phyloP scores from a whole-genome alignment of 1,140 invertebrate species.

The Bilobella aurantiaca region DNA sequence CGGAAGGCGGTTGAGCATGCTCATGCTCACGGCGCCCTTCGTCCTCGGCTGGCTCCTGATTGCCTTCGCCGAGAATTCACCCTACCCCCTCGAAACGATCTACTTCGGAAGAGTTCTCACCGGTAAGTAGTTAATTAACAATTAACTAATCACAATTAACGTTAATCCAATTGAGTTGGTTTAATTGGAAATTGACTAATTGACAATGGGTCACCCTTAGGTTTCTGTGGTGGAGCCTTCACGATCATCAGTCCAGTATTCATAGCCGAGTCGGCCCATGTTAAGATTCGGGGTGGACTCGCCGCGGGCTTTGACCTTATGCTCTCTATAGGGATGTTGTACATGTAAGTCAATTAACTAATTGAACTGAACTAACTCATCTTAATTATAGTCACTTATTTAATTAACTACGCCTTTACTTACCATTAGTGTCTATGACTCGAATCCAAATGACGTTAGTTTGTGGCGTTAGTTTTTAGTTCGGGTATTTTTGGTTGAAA shows the following conservation, averaged over 20 bases:
- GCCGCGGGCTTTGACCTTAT: constrained; percentile 69
- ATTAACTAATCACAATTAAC: background rate
- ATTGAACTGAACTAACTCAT: too few species aligned
- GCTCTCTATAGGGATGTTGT: constrained; percentile 60
- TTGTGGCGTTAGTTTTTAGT: too few species aligned
- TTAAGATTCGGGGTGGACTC: constrained; percentile 62
- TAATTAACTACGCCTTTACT: too few species aligned
- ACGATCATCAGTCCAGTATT: constrained; percentile 47
- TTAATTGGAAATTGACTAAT: constrained; percentile 48
- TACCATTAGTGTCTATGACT: too few species aligned
- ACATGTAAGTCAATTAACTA: constrained; percentile 48
- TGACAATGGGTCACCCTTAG: constrained; percentile 54
- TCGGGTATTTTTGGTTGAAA: too few species aligned
- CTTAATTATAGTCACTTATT: too few species aligned
- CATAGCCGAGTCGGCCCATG: constrained; percentile 50
- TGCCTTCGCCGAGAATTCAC: constrained; percentile 22
- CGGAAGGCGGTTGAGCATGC: constrained; percentile 25
- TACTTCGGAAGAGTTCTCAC: constrained; percentile 28
- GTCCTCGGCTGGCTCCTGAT: constrained; percentile 29
- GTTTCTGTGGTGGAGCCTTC: constrained; percentile 26
- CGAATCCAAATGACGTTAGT: too few species aligned
- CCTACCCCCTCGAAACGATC: constrained; percentile 10
- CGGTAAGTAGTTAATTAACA: constrained; percentile 14
- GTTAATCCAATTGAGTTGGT: constrained; percentile 30
- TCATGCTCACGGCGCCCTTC: constrained; percentile 24